These are phyloP conservation scores for Callipepla californica DNA, from an alignment of 2,113 vertebrate species.

Conservation along the genomic window DNA sequence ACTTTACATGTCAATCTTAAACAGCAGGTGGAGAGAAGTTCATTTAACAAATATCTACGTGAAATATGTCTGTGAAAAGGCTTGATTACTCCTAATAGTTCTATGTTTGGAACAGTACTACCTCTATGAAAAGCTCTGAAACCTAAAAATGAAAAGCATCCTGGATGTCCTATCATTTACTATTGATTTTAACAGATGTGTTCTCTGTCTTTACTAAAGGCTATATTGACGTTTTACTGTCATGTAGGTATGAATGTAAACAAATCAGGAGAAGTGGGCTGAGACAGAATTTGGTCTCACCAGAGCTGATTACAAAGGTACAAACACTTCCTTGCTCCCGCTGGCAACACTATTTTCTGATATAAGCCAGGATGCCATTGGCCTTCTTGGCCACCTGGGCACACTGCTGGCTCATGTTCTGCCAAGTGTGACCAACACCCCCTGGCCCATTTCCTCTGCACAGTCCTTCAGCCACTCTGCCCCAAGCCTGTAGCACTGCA, in stretches of 20 bases:
- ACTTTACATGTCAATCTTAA: constrained; percentile 1
- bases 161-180: background rate
- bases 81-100: background rate
- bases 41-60: background rate
- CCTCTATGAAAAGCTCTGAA: background rate
- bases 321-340: too few relatives aligned
- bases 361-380: too few relatives aligned
- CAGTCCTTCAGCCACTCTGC: too few relatives aligned
- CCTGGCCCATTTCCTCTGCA: too few relatives aligned
- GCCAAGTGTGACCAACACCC: too few relatives aligned
- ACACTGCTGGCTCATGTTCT: too few relatives aligned
- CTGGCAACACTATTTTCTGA: too few relatives aligned
- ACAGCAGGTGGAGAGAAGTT: background rate
- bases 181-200: background rate
- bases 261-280: background rate
- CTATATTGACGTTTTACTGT: background rate
- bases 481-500: too few relatives aligned
- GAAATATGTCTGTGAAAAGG: background rate
- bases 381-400: too few relatives aligned
- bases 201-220: background rate
- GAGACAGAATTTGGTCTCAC: background rate
- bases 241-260: background rate
- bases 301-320: too few relatives aligned
- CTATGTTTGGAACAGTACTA: background rate
- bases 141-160: background rate